A percentile compares a stretch with the other conserved stretches of the same genome.
Conservation (phyloP, 2,888 invertebrate species). For the Pheosia tremula region DNA sequence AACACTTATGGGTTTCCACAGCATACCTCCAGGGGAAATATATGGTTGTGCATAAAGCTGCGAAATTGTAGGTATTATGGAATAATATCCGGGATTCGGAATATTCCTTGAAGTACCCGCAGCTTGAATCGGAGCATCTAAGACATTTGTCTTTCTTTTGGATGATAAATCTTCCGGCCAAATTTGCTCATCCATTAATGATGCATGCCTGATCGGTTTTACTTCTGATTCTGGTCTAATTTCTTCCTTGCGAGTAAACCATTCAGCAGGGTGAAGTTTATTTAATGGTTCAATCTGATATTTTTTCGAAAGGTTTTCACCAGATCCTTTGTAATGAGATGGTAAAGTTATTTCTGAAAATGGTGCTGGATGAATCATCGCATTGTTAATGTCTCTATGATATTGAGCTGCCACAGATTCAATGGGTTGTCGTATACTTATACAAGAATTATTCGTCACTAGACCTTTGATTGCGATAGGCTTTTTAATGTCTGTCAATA, state of each 20-base stretch:
- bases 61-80: slow-evolving; percentile 42
- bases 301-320: slow-evolving; percentile 20
- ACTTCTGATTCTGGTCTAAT: slow-evolving; percentile 1
- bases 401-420: slow-evolving; percentile 7
- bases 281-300: slow-evolving; percentile 6
- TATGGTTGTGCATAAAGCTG: slow-evolving; percentile 47
- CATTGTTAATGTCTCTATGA: background rate
- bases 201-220: background rate
- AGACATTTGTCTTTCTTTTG: slow-evolving; percentile 14
- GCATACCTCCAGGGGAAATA: slow-evolving; percentile 45
- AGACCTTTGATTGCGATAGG: slow-evolving; percentile 3
- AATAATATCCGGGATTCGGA: slow-evolving; percentile 29
- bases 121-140: slow-evolving; percentile 10
- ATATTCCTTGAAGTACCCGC: slow-evolving; percentile 12
- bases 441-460: slow-evolving; percentile 3
- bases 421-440: background rate
- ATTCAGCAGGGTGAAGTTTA: background rate
- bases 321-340: slow-evolving; percentile 11
- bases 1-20: slow-evolving; percentile 60
- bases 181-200: slow-evolving; percentile 22
- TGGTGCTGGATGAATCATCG: slow-evolving; percentile 11
- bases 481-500: slow-evolving; percentile 19
- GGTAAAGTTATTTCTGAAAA: slow-evolving; percentile 5
- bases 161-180: slow-evolving; percentile 47
- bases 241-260: slow-evolving; percentile 4